Evolutionary conservation across 2,888 invertebrate species (phyloP), one percentile per base, ranked within the genome.

Genomic region (Cheilosia vulpina): DNA sequence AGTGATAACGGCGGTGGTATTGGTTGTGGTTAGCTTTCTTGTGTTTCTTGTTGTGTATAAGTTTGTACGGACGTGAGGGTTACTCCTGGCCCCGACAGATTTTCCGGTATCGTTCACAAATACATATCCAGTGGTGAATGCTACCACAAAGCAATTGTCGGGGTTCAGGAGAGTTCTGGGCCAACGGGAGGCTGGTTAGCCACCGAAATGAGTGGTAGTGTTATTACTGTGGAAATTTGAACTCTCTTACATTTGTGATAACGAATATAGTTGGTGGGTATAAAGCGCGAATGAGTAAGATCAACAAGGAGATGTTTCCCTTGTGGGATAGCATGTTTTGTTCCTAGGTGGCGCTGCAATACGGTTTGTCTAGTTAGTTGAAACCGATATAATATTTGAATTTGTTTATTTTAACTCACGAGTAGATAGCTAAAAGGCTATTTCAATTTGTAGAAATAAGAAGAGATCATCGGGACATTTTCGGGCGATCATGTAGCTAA

Each of bases 41-140:
- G 95, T 96, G 88, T 95, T 95, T 91, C 94, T 95, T 60, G 95
- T 95, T 24, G 95, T 96, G 75, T 95, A 95, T 90, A 95, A 95
- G 90, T 95, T 95, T 90, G 95, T 95, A 90, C 93, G 94, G 91
- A 95, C 95, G 95, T 96, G 95, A 96, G 95, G 95, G 87, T 95
- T 95, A 93, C 94, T 95, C 92, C 93, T 95, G 94, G 94, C 95
- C 92, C 95, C 95, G 90, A 90, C 92, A 88, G 92, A 92, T 72
- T 90, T 90, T 85, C 89, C 92, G 88, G 87, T 89, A 68, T 90
- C 91, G 90, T 91, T 91, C 90, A 91, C 91, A 88, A 90, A 89
- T 85, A 88, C 89, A 84, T 90, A 89, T 79, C 88, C 90, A 78
- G 63, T 88, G 73, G 81, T 84, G 69, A 78, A 87, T 75, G 82